Conservation (phyloP, 2,888 invertebrate genomes). For the Anoplius nigerrimus region DNA sequence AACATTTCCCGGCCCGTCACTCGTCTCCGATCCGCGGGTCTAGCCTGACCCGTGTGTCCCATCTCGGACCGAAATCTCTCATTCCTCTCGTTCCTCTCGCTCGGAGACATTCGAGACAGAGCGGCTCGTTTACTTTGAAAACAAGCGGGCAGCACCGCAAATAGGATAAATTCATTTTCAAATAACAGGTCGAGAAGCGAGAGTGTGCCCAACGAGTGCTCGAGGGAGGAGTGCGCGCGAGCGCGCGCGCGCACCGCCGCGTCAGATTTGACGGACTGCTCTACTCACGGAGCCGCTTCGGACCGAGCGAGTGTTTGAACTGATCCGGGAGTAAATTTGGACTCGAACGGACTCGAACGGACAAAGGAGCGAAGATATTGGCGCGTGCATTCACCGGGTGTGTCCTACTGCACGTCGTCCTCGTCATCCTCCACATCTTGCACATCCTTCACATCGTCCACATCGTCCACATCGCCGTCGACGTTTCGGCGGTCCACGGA, state of each 20-base stretch:
- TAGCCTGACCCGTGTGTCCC: too few relatives aligned
- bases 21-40: not conserved
- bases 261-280: not conserved
- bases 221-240: not conserved
- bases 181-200: too few relatives aligned
- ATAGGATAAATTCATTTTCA: too few relatives aligned
- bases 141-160: too few relatives aligned
- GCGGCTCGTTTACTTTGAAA: too few relatives aligned
- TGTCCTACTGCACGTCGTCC: too few relatives aligned
- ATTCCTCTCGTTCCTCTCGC: too few relatives aligned
- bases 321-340: slow-evolving; percentile 28
- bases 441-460: slow-evolving; percentile 10
- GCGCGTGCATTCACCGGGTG: slow-evolving; percentile 11
- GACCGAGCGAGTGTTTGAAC: not conserved
- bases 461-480: not conserved
- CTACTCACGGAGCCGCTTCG: not conserved
- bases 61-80: not conserved
- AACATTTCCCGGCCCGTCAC: slow-evolving; percentile 24
- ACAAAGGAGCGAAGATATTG: slow-evolving; percentile 32
- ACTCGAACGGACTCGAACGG: slow-evolving; percentile 23
- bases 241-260: too few relatives aligned
- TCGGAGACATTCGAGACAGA: too few relatives aligned
- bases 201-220: too few relatives aligned
- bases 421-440: too few relatives aligned
- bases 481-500: not conserved